Base-by-base conservation (phyloP, 1,140 invertebrate genomes). In the Episyrphus balteatus region DNA sequence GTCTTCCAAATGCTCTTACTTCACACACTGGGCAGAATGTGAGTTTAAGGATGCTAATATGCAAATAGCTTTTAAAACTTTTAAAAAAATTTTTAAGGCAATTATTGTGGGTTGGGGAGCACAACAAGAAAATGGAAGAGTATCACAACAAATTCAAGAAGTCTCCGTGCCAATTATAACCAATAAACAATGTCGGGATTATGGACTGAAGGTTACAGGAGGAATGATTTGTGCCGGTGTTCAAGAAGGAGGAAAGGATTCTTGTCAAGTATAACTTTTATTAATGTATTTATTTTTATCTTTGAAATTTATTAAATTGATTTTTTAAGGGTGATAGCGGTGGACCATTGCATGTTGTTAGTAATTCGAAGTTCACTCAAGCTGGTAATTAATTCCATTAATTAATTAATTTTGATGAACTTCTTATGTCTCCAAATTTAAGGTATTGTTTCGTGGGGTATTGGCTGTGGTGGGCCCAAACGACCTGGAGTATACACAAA, bases 101-200 rank as follows among this genome's bases (percentile, higher is more conserved):
- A 72, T 77, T 1, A 81, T 83, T 2, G 76, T 79, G 5, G 84
- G 84, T 11, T 88, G 84, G 84, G 84, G 84, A 12, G 76, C 80
- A 5, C 71, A 73, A 3, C 59, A 68, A 30, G 77, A 79, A 51
- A 72, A 74, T 19, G 82, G 81, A 26, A 26, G 21, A 26, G 21
- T 9, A 51, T 67, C 2, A 66, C 76, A 5, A 76, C 77, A 1
- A 69, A 70, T 19, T 73, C 70, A 75, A 62, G 76, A 81, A 70
- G 78, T 81, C 1, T 51, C 47, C 11, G 75, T 79, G 10, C 68
- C 76, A 44, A 52, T 66, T 0, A 39, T 66, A 7, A 54, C 55
- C 7, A 63, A 66, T 39, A 11, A 31, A 1, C 53, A 55, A 1
- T 66, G 62, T n/a, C 54, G 58, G 3, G 43, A 44, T n/a, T 66